Percentiles rank a stretch among this genome's conserved stretches.
These are phyloP conservation scores for Notarius lentiginosus DNA, from an alignment of 2,113 vertebrate species.

Conservation along the genomic window DNA sequence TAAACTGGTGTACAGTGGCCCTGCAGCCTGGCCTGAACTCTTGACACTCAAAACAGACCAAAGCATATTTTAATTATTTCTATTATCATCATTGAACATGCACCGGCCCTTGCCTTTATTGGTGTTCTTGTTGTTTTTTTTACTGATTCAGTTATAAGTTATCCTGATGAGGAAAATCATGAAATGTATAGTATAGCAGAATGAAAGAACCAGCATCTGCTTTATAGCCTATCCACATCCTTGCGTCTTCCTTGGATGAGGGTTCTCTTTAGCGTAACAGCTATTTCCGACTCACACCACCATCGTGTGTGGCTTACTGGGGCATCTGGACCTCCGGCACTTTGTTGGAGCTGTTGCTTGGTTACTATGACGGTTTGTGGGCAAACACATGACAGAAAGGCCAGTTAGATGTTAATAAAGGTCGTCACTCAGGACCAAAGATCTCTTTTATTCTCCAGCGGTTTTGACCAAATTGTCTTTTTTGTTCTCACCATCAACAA, in stretches of 20 bases:
- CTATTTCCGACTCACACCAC: slow-evolving; percentile 37
- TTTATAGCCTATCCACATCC: slow-evolving; percentile 6
- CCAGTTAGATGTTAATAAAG: neutral
- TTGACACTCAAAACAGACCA: slow-evolving; percentile 8
- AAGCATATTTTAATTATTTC: slow-evolving; percentile 4
- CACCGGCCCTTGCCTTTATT: too few relatives aligned
- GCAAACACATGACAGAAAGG: slow-evolving; percentile 18
- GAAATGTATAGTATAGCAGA: neutral
- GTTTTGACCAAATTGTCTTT: neutral
- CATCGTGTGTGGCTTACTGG: slow-evolving; percentile 48
- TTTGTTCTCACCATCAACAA: slow-evolving; percentile 9
- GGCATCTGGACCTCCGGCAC: slow-evolving; percentile 45
- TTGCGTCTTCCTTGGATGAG: slow-evolving; percentile 23
- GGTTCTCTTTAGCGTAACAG: slow-evolving; percentile 1
- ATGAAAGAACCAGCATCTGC: slow-evolving; percentile 30
- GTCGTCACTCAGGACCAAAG: neutral
- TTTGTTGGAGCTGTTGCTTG: slow-evolving; percentile 42
- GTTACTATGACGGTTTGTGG: neutral
- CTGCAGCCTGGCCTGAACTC: slow-evolving; percentile 17
- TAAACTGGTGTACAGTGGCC: slow-evolving; percentile 7
- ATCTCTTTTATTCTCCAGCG: neutral
- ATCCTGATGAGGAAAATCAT: too few relatives aligned
- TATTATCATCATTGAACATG: slow-evolving; percentile 21
- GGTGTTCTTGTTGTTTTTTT: neutral
- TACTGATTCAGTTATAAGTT: neutral